Percentiles rank a stretch among this genome's conserved stretches.
These are phyloP conservation scores for Cryptotermes secundus DNA, from an alignment of 1,140 invertebrate species.

Conservation along the genomic window DNA sequence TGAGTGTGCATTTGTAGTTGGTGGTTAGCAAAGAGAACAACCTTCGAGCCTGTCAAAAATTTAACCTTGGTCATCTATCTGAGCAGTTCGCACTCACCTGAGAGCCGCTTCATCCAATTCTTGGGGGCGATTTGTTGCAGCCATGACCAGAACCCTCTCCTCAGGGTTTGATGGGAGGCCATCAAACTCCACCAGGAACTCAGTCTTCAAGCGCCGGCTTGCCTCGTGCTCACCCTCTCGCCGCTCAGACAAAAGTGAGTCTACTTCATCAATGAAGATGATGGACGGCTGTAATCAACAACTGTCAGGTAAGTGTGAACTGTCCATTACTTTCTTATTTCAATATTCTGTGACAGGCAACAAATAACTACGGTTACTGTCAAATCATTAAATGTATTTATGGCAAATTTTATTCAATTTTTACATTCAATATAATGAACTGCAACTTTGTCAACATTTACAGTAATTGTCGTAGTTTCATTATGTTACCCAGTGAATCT, in stretches of 20 bases:
- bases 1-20: too few relatives aligned
- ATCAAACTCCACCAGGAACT: slow-evolving; percentile 97
- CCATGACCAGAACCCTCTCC: slow-evolving; percentile 92
- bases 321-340: neutral
- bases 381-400: too few relatives aligned
- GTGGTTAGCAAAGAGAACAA: too few relatives aligned
- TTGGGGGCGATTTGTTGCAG: slow-evolving; percentile 94
- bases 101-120: slow-evolving; percentile 93
- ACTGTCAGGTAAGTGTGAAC: slow-evolving; percentile 10
- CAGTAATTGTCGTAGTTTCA: too few relatives aligned
- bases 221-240: slow-evolving; percentile 94
- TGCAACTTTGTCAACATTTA: too few relatives aligned
- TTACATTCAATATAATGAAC: too few relatives aligned
- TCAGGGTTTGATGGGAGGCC: slow-evolving; percentile 80
- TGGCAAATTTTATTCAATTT: too few relatives aligned
- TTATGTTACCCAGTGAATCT: too few relatives aligned
- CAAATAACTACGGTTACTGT: neutral
- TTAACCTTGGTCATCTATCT: too few relatives aligned
- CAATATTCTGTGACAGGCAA: neutral
- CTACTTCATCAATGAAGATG: slow-evolving; percentile 96
- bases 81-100: slow-evolving; percentile 41
- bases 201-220: slow-evolving; percentile 93
- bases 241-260: slow-evolving; percentile 89
- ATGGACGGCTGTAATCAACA: slow-evolving; percentile 70
- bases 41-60: neutral